Evolutionary conservation across 2,113 vertebrate species (phyloP).

Genomic region (Tautogolabrus adspersus): DNA sequence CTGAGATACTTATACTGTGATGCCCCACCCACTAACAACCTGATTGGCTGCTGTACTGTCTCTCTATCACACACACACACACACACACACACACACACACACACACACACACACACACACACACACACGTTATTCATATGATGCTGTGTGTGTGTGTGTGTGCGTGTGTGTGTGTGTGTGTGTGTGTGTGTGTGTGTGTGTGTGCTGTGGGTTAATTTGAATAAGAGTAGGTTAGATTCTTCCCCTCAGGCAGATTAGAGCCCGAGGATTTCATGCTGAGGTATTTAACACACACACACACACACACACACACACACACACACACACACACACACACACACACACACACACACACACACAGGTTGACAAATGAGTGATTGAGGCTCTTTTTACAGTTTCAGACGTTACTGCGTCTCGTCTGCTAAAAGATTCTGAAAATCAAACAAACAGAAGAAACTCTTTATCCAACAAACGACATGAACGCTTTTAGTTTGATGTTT

Average conservation of each 20-base stretch:
- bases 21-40: conserved; percentile 53
- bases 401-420: conserved; percentile 9
- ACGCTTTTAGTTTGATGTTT: too few relatives aligned
- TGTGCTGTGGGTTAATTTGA: conserved; percentile 58
- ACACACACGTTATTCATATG: neutral
- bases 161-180: conserved; percentile 25
- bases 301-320: conserved; percentile 18
- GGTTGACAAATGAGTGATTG: too few relatives aligned
- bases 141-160: conserved; percentile 7
- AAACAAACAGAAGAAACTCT: too few relatives aligned
- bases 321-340: conserved; percentile 36
- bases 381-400: conserved; percentile 41
- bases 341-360: conserved; percentile 8
- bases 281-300: conserved; percentile 9
- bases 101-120: too few relatives aligned
- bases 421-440: too few relatives aligned
- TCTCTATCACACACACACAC: conserved; percentile 3
- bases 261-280: conserved; percentile 19
- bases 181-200: conserved; percentile 17
- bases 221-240: conserved; percentile 53
- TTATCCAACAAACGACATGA: neutral
- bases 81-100: too few relatives aligned
- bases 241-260: conserved; percentile 43
- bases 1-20: conserved; percentile 74
- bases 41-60: conserved; percentile 66